These are phyloP conservation scores for Lamellibrachia luymesi DNA, from an alignment of 1,140 invertebrate species.

Conservation along the genomic window DNA sequence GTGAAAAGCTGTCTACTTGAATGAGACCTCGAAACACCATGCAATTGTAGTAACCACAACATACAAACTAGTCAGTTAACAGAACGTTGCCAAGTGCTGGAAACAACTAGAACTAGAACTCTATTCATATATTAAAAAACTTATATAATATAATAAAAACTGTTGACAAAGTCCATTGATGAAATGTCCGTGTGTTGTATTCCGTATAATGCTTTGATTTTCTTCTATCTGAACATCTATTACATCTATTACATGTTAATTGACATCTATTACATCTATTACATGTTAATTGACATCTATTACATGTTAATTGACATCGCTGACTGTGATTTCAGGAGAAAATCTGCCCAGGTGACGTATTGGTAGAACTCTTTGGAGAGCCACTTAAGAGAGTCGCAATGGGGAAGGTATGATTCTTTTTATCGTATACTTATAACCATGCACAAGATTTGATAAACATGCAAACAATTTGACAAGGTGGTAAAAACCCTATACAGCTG, in stretches of 20 bases:
- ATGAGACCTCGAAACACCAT: too few relatives aligned
- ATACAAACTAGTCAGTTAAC: too few relatives aligned
- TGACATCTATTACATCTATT: background rate
- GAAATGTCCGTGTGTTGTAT: background rate
- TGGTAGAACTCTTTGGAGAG: constrained; percentile 3
- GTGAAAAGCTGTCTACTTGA: too few relatives aligned
- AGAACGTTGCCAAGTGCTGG: too few relatives aligned
- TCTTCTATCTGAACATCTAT: background rate
- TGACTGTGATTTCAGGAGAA: background rate
- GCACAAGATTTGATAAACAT: background rate
- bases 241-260: background rate
- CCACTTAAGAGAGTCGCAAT: constrained; percentile 34
- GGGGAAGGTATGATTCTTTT: constrained; percentile 41
- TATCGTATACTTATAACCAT: constrained; percentile 54
- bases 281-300: background rate
- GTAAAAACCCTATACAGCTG: background rate
- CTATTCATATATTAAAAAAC: too few relatives aligned
- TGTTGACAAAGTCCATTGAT: background rate
- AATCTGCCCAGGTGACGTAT: background rate
- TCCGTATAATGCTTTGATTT: background rate
- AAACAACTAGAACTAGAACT: too few relatives aligned
- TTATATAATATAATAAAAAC: background rate
- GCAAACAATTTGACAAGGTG: background rate
- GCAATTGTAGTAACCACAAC: too few relatives aligned
- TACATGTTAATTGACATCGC: too few relatives aligned